phyloP scores from a whole-genome alignment of 2,888 invertebrate genomes.

The Prosopocoilus inquinatus region DNA sequence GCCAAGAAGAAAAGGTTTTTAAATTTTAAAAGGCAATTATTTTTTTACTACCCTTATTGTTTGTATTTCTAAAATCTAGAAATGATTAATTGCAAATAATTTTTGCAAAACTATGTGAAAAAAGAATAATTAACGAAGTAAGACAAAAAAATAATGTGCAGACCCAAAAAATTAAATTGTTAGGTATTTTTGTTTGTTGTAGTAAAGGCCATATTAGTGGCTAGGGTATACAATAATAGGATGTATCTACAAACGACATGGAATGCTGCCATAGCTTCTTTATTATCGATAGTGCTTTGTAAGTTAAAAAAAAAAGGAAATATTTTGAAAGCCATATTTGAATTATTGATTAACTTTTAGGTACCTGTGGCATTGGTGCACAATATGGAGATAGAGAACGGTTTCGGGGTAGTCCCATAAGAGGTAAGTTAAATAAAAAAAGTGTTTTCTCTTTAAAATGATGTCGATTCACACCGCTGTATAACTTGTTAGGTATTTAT shows the following conservation, averaged over 20 bases:
- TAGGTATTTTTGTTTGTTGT: constrained; percentile 4
- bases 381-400: constrained; percentile 33
- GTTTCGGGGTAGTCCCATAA: constrained; percentile 36
- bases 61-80: too few relatives aligned
- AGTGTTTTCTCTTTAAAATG: not conserved
- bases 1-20: too few relatives aligned
- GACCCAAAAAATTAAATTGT: too few relatives aligned
- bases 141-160: too few relatives aligned
- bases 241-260: constrained; percentile 8
- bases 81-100: too few relatives aligned
- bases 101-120: too few relatives aligned
- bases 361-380: constrained; percentile 4
- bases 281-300: constrained; percentile 2
- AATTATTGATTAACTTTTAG: constrained; percentile 10
- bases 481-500: constrained; percentile 1
- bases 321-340: not conserved
- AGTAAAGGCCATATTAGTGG: not conserved
- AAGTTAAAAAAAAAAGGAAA: not conserved
- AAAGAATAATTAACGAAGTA: too few relatives aligned
- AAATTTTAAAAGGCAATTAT: too few relatives aligned
- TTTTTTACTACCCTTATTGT: too few relatives aligned
- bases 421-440: constrained; percentile 34
- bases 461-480: not conserved
- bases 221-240: not conserved
- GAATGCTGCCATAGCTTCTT: constrained; percentile 5